phyloP scores from a whole-genome alignment of 2,113 vertebrate species.

The Apteryx mantelli region DNA sequence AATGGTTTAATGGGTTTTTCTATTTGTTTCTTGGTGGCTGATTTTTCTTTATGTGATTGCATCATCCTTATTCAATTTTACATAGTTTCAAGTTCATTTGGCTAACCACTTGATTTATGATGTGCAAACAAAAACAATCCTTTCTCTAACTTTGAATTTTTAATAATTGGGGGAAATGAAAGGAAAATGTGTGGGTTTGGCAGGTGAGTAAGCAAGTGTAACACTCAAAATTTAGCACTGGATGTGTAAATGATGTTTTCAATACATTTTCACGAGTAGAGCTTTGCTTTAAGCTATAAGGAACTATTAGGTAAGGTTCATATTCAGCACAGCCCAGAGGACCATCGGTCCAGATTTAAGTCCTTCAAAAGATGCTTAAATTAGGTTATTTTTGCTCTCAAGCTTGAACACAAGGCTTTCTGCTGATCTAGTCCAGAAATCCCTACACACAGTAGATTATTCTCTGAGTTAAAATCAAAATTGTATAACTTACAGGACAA shows the following conservation, averaged over 20 bases:
- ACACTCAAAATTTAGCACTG: not conserved
- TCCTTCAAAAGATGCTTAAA: not conserved
- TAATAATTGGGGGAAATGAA: not conserved
- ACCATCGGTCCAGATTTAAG: not conserved
- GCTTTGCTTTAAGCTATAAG: not conserved
- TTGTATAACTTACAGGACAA: slow-evolving; percentile 89
- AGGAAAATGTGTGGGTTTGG: not conserved
- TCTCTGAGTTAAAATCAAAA: not conserved
- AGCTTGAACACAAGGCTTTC: not conserved
- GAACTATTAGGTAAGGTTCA: not conserved
- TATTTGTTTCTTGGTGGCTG: not conserved
- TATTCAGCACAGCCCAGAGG: not conserved
- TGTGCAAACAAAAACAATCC: not conserved
- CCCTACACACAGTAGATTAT: not conserved
- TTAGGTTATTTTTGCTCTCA: not conserved
- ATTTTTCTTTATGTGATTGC: not conserved
- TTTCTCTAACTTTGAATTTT: not conserved
- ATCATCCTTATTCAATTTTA: not conserved
- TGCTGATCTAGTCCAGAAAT: not conserved
- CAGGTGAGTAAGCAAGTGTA: not conserved
- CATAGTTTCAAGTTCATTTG: not conserved
- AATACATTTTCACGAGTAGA: not conserved
- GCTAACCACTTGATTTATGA: not conserved
- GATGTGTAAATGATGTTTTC: not conserved
- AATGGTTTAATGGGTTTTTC: not conserved